These are phyloP conservation scores for Aphidius colemani DNA, from an alignment of 2,888 invertebrate genomes.

Conservation along the genomic window DNA sequence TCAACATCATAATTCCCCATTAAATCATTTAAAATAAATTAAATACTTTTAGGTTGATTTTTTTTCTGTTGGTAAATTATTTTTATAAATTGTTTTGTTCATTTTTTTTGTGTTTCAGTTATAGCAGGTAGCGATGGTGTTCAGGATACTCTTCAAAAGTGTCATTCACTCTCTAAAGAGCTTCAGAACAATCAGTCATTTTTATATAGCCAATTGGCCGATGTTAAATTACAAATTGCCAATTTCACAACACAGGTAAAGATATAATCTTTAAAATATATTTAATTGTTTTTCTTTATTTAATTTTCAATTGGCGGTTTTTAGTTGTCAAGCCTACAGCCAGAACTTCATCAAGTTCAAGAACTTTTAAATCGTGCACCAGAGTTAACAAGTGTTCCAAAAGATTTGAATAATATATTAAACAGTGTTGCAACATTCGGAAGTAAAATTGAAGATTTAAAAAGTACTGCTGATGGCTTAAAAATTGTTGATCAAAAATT, in stretches of 20 bases:
- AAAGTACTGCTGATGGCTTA: conserved; percentile 52
- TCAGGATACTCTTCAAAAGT: conserved; percentile 73
- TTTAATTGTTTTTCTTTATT: not conserved
- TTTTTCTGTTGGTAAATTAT: not conserved
- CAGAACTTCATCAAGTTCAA: conserved; percentile 64
- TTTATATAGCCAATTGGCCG: conserved; percentile 65
- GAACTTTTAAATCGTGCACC: conserved; percentile 67
- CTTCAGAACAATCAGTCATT: conserved; percentile 71
- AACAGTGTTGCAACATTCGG: conserved; percentile 67
- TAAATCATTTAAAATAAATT: not conserved
- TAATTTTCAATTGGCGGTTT: conserved; percentile 21
- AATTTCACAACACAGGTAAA: conserved; percentile 62
- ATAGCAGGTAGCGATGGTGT: conserved; percentile 71
- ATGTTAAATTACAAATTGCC: conserved; percentile 65
- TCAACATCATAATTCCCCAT: too few relatives aligned
- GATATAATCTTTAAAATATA: not conserved
- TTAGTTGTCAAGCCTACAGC: conserved; percentile 60
- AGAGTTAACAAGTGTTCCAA: conserved; percentile 66
- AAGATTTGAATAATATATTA: conserved; percentile 64
- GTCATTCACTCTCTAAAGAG: conserved; percentile 72
- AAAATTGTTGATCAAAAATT: conserved; percentile 51
- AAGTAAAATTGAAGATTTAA: conserved; percentile 64
- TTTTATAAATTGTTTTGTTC: conserved; percentile 3
- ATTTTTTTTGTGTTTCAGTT: conserved; percentile 63
- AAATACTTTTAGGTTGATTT: not conserved